Evolutionary conservation across 2,888 invertebrate genomes (phyloP), one percentile per base, ranked within the genome.

Genomic region (Cerastoderma edule): DNA sequence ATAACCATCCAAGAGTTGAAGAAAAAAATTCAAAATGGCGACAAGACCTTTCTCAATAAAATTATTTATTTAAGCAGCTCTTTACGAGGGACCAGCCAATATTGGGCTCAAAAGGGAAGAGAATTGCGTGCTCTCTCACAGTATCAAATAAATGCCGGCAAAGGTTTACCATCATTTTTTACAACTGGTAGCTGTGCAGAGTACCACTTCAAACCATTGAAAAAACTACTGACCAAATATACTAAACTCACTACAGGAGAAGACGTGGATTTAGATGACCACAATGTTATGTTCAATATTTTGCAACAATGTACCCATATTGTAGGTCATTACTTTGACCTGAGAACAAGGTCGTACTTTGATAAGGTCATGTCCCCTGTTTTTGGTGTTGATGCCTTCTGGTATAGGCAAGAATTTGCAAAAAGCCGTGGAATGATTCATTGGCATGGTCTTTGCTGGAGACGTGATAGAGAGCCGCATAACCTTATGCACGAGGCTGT

Each of bases 181-280:
- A 80, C 80, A 16, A 84, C 84, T 10, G 84, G 78, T 2, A 85
- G 84, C 57, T 86, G 85, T 79, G 84, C 84, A 35, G 82, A 85
- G 33, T 83, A 66, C 68, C 75, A 86, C 32, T 83, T 86, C 33
- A 84, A 83, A 67, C 80, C 86, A 5, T 60, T 86, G 6, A 68
- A 44, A 50, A 30, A 71, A 28, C 64, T 85, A 19, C 44, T 85
- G 22, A 22, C 60, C 13, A 60, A 73, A 16, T 84, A 84, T 56
- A 50, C 72, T 10, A 35, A 64, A 24, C n/a, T 72, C n/a, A 74
- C 75, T 54, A 74, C 74, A 46, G 78, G 78, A 2, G 32, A 57
- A 72, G 22, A 60, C n/a, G 30, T 74, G 46, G 74, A 78, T 65
- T 33, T 84, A 22, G 27, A n/a, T 27, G 60, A 81, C 57, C 39